phyloP scores from a whole-genome alignment of 2,113 vertebrate species.

The Colistium nudipinnis region DNA sequence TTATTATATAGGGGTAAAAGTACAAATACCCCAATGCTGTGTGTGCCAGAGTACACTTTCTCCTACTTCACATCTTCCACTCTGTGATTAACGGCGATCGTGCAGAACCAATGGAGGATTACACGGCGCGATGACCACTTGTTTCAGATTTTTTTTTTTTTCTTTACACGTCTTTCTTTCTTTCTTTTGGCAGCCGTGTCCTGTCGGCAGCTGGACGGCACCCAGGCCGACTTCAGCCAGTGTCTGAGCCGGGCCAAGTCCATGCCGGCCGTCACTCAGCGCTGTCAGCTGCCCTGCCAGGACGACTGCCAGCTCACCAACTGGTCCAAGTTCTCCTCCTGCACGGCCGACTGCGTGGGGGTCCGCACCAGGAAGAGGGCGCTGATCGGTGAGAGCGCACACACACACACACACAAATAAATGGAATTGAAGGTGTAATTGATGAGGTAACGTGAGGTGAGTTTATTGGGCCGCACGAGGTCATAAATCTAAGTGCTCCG shows the following conservation, averaged over 20 bases:
- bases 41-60: too few species aligned
- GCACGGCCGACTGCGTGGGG: conserved; percentile 94
- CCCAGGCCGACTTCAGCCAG: conserved; percentile 86
- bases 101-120: too few species aligned
- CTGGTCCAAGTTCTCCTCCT: conserved; percentile 98
- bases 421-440: too few species aligned
- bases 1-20: too few species aligned
- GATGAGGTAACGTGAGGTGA: too few species aligned
- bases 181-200: conserved; percentile 89
- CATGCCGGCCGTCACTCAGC: conserved; percentile 90
- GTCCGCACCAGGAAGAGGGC: conserved; percentile 92
- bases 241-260: conserved; percentile 88
- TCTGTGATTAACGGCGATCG: too few species aligned
- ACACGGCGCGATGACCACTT: conserved; percentile 8
- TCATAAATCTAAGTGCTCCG: conserved; percentile 40
- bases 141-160: conserved; percentile 21
- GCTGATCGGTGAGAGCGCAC: conserved; percentile 92
- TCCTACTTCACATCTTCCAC: too few species aligned
- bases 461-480: too few species aligned
- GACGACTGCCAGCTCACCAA: conserved; percentile 96
- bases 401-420: too few species aligned
- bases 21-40: too few species aligned
- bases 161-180: not conserved
- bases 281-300: conserved; percentile 94
- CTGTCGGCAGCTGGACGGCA: conserved; percentile 94